phyloP scores from a whole-genome alignment of 1,140 invertebrate species.

The Orchestia grillus region DNA sequence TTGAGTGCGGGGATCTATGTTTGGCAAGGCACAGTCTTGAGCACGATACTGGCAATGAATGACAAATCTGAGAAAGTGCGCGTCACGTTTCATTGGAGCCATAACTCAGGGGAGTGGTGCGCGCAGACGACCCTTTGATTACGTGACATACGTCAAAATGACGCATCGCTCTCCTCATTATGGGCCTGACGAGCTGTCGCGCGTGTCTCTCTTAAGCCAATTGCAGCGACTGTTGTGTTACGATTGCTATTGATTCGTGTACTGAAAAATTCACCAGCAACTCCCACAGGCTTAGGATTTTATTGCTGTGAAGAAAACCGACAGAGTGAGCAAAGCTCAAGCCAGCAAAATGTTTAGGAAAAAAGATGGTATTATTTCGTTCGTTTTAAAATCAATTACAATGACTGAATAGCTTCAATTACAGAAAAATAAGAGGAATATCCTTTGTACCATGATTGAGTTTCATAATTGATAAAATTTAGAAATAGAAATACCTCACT shows the following conservation, averaged over 20 bases:
- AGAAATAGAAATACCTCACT: background rate
- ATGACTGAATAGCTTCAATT: background rate
- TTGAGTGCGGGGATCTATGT: background rate
- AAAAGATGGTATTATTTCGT: background rate
- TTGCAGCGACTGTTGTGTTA: background rate
- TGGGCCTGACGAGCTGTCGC: constrained; percentile 15
- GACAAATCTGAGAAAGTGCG: constrained; percentile 7
- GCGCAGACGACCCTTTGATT: constrained; percentile 10
- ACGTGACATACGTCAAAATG: constrained; percentile 35
- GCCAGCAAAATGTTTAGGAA: background rate
- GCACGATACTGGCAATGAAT: background rate
- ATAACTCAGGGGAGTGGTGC: background rate
- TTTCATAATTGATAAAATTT: background rate
- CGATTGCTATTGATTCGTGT: background rate
- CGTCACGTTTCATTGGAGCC: background rate
- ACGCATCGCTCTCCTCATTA: constrained; percentile 35
- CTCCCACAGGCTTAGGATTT: background rate
- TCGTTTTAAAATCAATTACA: background rate
- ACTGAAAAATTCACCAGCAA: background rate
- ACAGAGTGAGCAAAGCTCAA: background rate
- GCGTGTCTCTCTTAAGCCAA: background rate
- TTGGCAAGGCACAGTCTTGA: background rate
- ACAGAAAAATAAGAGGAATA: background rate
- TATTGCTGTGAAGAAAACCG: background rate
- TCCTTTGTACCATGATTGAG: background rate